These are phyloP conservation scores for Tinamus major DNA, from an alignment of 2,797 vertebrate species.

Conservation along the genomic window DNA sequence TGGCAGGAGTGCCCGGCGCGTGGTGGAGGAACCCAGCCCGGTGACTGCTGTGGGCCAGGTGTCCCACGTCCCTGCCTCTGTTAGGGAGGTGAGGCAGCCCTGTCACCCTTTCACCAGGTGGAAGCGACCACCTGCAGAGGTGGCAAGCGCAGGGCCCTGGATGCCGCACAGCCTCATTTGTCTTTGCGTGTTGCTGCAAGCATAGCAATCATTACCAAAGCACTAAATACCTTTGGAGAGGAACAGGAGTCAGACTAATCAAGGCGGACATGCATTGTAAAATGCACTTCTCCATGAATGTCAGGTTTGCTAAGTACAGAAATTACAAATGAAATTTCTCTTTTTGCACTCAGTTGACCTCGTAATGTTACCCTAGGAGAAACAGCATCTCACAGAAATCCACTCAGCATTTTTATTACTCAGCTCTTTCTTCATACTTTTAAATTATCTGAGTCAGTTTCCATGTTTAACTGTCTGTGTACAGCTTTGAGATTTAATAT, in stretches of 20 bases:
- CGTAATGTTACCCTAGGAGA: background rate
- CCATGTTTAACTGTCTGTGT: background rate
- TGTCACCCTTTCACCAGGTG: conserved; percentile 59
- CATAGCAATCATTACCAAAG: conserved; percentile 71
- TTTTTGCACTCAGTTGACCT: background rate
- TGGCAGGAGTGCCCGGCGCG: background rate
- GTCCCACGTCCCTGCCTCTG: background rate
- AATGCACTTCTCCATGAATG: background rate
- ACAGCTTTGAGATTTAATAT: background rate
- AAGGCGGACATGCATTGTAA: conserved; percentile 14
- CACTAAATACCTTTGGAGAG: conserved; percentile 43
- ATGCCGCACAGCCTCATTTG: conserved; percentile 72
- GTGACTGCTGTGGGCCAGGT: background rate
- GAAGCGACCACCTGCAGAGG: conserved; percentile 67
- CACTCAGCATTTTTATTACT: fast-evolving
- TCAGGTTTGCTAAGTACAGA: background rate
- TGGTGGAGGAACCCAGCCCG: background rate
- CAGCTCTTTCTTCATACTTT: background rate
- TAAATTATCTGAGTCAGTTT: fast-evolving
- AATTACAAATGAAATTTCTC: background rate
- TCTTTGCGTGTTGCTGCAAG: conserved; percentile 75
- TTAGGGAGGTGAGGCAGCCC: background rate
- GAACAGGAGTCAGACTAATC: conserved; percentile 64
- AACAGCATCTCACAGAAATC: fast-evolving
- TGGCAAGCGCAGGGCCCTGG: conserved; percentile 71